A percentile compares a stretch with the other conserved stretches of the same genome.
Conservation (phyloP, 2,797 vertebrate species). For the Micrastur ruficollis region DNA sequence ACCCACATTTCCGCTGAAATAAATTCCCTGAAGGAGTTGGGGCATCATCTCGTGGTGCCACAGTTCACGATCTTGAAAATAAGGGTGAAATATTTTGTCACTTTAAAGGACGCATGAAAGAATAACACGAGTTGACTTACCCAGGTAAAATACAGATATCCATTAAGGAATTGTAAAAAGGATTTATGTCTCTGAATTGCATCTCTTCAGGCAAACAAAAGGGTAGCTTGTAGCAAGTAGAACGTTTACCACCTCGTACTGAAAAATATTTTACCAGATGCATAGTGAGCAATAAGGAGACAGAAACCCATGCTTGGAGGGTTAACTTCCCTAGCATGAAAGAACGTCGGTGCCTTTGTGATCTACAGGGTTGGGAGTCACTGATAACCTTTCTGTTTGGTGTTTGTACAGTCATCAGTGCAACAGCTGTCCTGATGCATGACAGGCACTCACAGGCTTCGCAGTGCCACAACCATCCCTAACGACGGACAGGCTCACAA, state of each 20-base stretch:
- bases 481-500: neutral
- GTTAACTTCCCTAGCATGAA: neutral
- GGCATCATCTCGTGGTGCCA: neutral
- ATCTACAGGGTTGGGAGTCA: neutral
- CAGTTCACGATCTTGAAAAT: neutral
- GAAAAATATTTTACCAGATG: neutral
- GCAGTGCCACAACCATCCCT: neutral
- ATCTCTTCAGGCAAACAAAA: neutral
- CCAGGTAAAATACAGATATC: neutral
- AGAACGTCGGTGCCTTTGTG: neutral
- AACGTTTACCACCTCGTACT: neutral
- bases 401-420: neutral
- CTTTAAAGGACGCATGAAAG: neutral
- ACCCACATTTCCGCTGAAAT: neutral
- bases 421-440: rapidly evolving
- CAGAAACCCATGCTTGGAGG: neutral
- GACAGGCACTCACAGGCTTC: neutral
- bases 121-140: neutral
- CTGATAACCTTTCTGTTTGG: neutral
- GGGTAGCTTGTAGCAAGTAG: neutral
- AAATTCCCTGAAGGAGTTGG: neutral
- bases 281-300: neutral
- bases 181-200: neutral
- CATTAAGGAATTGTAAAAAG: neutral
- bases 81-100: neutral